These are phyloP conservation scores for Metopia argyrocephala DNA, from an alignment of 2,888 invertebrate species.

Conservation along the genomic window DNA sequence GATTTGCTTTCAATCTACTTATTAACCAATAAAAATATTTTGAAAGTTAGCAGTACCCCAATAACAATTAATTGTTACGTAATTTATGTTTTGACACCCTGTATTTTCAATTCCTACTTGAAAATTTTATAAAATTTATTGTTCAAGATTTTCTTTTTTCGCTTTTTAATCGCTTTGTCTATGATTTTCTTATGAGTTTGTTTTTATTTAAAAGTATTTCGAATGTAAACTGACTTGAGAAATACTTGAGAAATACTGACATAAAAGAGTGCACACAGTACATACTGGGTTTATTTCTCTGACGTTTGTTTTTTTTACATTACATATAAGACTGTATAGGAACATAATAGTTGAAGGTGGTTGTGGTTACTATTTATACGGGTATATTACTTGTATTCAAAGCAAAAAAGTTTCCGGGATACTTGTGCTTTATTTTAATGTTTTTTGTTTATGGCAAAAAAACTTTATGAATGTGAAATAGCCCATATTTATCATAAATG, in stretches of 20 bases:
- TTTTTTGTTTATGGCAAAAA: slow-evolving; percentile 33
- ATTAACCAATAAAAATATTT: too few species aligned
- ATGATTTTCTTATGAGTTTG: too few species aligned
- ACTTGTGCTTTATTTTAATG: slow-evolving; percentile 20
- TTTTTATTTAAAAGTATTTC: not conserved
- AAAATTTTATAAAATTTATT: too few species aligned
- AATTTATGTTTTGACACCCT: not conserved
- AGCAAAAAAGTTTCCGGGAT: slow-evolving; percentile 65
- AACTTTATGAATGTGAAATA: slow-evolving; percentile 51
- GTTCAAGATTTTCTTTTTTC: too few species aligned
- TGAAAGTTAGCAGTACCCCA: too few species aligned
- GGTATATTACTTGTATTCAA: slow-evolving; percentile 57
- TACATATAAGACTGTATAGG: too few species aligned
- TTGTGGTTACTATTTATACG: slow-evolving; percentile 33
- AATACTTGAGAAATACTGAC: slow-evolving; percentile 43
- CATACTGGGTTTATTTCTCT: too few species aligned
- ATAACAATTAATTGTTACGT: too few species aligned
- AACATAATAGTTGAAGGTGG: slow-evolving; percentile 35
- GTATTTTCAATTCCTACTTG: not conserved
- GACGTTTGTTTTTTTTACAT: not conserved
- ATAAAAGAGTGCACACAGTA: not conserved
- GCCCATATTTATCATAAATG: slow-evolving; percentile 46
- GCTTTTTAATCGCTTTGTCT: too few species aligned
- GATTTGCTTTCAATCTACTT: too few species aligned
- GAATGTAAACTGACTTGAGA: slow-evolving; percentile 39